Base-by-base conservation (phyloP, 2,888 invertebrate species). In the Pseudanteris insignis region DNA sequence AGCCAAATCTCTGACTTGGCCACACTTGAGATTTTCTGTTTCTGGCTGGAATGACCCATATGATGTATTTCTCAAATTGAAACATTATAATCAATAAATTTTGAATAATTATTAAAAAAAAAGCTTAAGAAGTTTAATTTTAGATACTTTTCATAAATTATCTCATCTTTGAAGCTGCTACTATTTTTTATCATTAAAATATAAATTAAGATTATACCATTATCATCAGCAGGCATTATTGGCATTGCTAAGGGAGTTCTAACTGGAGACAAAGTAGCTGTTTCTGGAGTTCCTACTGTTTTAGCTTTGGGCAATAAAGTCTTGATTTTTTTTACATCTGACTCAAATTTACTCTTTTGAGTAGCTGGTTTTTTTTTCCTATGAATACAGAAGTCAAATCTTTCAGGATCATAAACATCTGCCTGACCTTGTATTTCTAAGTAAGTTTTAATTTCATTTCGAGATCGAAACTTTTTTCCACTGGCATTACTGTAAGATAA, bases 331-430 rank as follows among this genome's bases (percentile, higher is more conserved):
- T 75, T 80, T 1, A 53, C 59, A 13, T 68, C 68, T 1, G 60
- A 15, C 30, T 70, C 79, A 47, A 66, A 72, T 48, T 58, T 74
- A 28, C 63, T 28, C 21, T 66, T 71, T 5, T 37, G 26, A 3
- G 32, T n/a, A 5, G 4, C 73, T 68, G 32, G 67, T 33, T 67
- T 69, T 47, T 77, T 75, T 30, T 83, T 82, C 6, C 84, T 81
- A 67, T 84, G 83, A 57, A 85, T 82, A 46, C 85, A 85, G 67
- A 87, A 87, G 70, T 86, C 86, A 64, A 86, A 87, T 43, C 83
- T 80, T 34, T 83, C 82, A 0, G 84, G 84, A 65, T 84, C 83
- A 46, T 85, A 82, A n/a, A 61, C 21, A 3, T 82, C 77, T 32
- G 75, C 71, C 3, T 76, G 69, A 1, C 80, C 79, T 28, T 79